These are phyloP conservation scores for Nycticorax nycticorax DNA, from an alignment of 2,113 vertebrate genomes.

Conservation along the genomic window DNA sequence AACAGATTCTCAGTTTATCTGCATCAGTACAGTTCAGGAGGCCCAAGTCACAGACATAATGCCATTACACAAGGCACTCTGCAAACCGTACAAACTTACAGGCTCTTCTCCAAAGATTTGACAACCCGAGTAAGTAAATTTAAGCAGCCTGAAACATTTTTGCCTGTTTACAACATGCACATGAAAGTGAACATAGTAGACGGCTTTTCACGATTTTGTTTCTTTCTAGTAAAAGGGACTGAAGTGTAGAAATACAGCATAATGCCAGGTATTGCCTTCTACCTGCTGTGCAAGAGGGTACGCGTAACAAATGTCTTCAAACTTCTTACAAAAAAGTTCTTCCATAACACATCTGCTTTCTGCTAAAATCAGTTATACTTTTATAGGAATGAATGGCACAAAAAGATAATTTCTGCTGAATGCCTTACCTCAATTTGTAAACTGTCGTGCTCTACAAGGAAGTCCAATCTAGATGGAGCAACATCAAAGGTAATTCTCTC, in stretches of 20 bases:
- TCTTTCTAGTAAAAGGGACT: not conserved
- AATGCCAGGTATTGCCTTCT: accelerated
- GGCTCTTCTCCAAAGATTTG: not conserved
- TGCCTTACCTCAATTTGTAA: slow-evolving; percentile 87
- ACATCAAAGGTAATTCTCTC: slow-evolving; percentile 98
- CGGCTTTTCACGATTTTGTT: not conserved
- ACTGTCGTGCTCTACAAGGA: slow-evolving; percentile 90
- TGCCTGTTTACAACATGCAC: not conserved
- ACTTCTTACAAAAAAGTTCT: not conserved
- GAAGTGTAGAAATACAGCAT: not conserved
- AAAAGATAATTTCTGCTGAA: not conserved
- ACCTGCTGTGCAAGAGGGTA: not conserved
- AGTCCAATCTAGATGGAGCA: slow-evolving; percentile 90
- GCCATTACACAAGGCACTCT: not conserved
- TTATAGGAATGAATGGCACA: not conserved
- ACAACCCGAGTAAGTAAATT: not conserved
- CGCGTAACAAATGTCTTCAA: not conserved
- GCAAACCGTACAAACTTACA: not conserved
- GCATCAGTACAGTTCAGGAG: not conserved
- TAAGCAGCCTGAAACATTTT: not conserved
- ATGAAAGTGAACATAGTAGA: not conserved
- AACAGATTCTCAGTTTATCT: not conserved
- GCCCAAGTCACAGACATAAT: not conserved
- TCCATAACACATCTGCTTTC: not conserved
- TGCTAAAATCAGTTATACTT: not conserved